Evolutionary conservation across 2,113 vertebrate genomes (phyloP).

Genomic region (Pachyramphus minor): DNA sequence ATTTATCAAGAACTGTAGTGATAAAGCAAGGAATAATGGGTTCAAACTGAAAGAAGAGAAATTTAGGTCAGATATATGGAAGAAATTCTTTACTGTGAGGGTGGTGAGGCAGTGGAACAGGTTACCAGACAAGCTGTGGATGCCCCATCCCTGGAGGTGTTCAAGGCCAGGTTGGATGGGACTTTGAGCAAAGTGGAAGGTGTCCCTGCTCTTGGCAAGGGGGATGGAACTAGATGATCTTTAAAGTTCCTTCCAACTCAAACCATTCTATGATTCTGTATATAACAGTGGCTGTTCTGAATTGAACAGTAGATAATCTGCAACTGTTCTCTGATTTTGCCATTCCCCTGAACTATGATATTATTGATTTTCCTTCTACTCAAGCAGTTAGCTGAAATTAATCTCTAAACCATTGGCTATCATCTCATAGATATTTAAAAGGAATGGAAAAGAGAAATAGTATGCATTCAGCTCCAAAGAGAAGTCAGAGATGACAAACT

Average conservation of each 20-base stretch:
- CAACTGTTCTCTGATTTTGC: background rate
- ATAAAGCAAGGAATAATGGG: background rate
- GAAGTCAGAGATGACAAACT: background rate
- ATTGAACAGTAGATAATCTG: background rate
- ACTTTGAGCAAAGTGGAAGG: background rate
- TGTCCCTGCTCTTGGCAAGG: background rate
- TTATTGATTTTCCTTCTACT: background rate
- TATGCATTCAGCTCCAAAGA: background rate
- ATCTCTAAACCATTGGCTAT: background rate
- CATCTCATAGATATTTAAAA: background rate
- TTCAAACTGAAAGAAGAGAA: background rate
- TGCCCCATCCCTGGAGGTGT: background rate
- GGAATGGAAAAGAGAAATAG: background rate
- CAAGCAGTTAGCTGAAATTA: background rate
- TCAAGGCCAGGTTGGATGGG: background rate
- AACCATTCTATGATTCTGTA: background rate
- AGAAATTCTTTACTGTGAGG: background rate
- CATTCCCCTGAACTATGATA: background rate
- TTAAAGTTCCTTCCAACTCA: background rate
- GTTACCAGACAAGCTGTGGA: background rate
- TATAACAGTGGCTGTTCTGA: background rate
- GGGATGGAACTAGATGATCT: background rate
- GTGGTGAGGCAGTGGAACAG: background rate
- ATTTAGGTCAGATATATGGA: background rate
- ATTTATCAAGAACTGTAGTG: background rate